A percentile compares a stretch with the other conserved stretches of the same genome.
Conservation (phyloP, 2,888 invertebrate species). For the Trisateles emortualis region DNA sequence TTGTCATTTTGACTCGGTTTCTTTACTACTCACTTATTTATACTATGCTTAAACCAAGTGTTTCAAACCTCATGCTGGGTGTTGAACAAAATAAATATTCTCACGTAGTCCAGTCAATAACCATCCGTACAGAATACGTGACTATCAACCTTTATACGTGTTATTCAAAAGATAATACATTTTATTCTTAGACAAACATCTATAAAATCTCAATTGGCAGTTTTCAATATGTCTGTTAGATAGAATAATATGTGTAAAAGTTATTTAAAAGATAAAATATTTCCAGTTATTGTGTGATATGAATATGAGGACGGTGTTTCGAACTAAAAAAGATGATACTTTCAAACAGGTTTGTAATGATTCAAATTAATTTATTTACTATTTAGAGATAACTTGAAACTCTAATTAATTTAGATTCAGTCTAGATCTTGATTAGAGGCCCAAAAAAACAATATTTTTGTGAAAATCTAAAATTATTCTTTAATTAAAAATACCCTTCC, state of each 20-base stretch:
- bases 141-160: conserved; percentile 64
- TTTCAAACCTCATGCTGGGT: conserved; percentile 14
- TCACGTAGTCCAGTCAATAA: conserved; percentile 76
- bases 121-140: conserved; percentile 70
- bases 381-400: too few relatives aligned
- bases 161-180: conserved; percentile 49
- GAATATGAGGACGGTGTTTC: too few relatives aligned
- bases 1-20: too few relatives aligned
- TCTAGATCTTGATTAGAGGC: too few relatives aligned
- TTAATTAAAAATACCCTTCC: too few relatives aligned
- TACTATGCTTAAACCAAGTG: conserved; percentile 17
- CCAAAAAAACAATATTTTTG: too few relatives aligned
- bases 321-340: too few relatives aligned
- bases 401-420: too few relatives aligned
- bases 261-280: background rate
- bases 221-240: conserved; percentile 23
- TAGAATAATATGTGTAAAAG: background rate
- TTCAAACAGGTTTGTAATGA: too few relatives aligned
- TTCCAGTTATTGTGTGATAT: background rate
- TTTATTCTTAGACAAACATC: conserved; percentile 36
- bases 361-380: too few relatives aligned
- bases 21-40: too few relatives aligned
- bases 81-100: conserved; percentile 61
- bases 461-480: too few relatives aligned
- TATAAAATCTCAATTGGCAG: conserved; percentile 39